Base-by-base conservation (phyloP, 2,888 invertebrate species). In the Dasysyrphus tricinctus region DNA sequence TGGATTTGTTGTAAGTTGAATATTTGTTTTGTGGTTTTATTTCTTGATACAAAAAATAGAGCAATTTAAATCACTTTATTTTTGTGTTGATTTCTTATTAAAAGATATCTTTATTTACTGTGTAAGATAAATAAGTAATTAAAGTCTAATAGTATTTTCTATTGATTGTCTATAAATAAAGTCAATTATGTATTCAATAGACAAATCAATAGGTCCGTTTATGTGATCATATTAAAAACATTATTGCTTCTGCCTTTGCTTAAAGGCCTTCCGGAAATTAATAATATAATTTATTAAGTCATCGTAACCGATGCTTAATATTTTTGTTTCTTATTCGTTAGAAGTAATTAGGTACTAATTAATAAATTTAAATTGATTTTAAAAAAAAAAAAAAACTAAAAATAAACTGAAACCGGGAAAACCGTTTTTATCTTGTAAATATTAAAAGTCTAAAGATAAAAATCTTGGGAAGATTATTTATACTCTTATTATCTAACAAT, bases 1-100 rank as follows among this genome's bases (percentile, higher is more conserved):
- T 47, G 8, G 47, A 16, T 47, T 47, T 47, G n/a, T 34, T 57
- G 56, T 57, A 57, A 57, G 32, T n/a, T 32, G 12, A 56, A n/a
- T 56, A 2, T 3, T 32, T 32, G 32, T 29, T 54, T 54, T 14
- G 8, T 16, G 5, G 2, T 32, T 29, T 32, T 6, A n/a, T 32
- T 56, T 54, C 24, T 4, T 24, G 1, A 39, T 12, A 12, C 2
- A 11, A 29, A 5, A 29, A 29, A 54, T 29, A 29, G 7, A 54
- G 24, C 7, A 14, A 54, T 54, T 24, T 24, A 3, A 24, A 24
- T 24, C 24, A 24, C 24, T 24, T 24, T 24, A 24, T 3, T 24
- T 24, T 24, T 3, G 24, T 24, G 24, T 24, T 24, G 24, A 24
- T 24, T 24, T 24, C 24, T 24, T 24, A 24, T 24, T 24, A 2